Evolutionary conservation across 2,113 vertebrate genomes (phyloP).

Genomic region (Hippopotamus amphibius): DNA sequence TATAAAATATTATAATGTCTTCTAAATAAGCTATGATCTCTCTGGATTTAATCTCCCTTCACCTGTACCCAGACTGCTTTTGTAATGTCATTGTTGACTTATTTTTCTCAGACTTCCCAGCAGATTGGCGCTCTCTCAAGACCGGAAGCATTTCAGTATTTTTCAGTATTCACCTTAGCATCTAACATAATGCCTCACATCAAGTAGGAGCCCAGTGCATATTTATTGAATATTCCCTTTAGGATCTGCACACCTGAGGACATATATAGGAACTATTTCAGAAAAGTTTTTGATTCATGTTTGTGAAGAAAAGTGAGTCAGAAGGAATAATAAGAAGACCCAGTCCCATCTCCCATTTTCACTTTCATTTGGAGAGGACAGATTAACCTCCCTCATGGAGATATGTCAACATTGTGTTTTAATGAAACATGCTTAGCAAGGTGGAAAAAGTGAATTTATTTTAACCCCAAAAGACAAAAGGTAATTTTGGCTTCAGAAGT

Average conservation of each 20-base stretch:
- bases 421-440: constrained; percentile 24
- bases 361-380: neutral
- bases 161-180: neutral
- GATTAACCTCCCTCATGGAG: neutral
- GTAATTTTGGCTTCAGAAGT: neutral
- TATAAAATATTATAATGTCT: neutral
- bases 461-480: neutral
- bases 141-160: neutral
- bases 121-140: neutral
- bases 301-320: neutral
- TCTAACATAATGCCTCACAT: neutral
- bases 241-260: neutral
- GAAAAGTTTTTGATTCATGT: neutral
- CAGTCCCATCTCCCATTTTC: neutral
- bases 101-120: neutral
- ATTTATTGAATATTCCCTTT: neutral
- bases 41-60: neutral
- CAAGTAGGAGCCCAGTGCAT: neutral
- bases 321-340: neutral
- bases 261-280: neutral
- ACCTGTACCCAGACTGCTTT: neutral
- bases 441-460: neutral
- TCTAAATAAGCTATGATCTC: neutral
- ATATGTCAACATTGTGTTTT: neutral
- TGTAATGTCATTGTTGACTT: neutral